Base-by-base conservation (phyloP, 2,797 vertebrate genomes). In the Cossypha niveicapilla region DNA sequence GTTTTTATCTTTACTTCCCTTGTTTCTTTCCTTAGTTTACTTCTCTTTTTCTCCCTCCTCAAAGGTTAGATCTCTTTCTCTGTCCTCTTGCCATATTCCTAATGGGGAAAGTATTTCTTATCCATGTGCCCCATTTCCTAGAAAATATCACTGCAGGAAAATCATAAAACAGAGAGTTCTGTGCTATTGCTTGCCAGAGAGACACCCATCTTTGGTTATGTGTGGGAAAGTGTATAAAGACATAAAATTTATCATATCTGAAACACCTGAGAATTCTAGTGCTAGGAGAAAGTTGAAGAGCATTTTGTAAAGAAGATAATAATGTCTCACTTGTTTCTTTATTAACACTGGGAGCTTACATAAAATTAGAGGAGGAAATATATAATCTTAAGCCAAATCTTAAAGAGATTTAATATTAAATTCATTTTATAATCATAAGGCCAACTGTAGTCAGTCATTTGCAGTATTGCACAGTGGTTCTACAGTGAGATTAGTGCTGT, bases 91-190 rank as follows among this genome's bases (percentile, higher is more conserved):
- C 89, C 32, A 10, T 63, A 62, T 56, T 81, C n/a, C 11, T 80
- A 70, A 74, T 4, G 11, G 83, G 58, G 60, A 94, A 94, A 95
- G 70, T 91, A 48, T 86, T 94, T 84, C 4, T 54, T 92, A 83
- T 34, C 54, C 50, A 83, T 80, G 50, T 93, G 86, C 62, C 76
- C 17, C 62, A 88, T 92, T 96, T 97, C 87, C 78, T 92, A 92
- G 34, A 89, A 96, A 88, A 95, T 86, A 92, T 86, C 68, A 87
- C 50, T 57, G 23, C 48, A 58, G 62, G 39, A 73, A 83, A 80
- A 75, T 57, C 78, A 86, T 87, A 90, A 92, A 96, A 75, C 41
- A 93, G 83, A 91, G 57, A 76, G 63, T 95, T 89, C 86, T 95
- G 57, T 95, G 63, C 68, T 94, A 37, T 70, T n/a, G 3, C 66